Percentiles rank a stretch among this genome's conserved stretches.
Conservation (phyloP, 2,888 invertebrate species). For the Heliconius cydno region DNA sequence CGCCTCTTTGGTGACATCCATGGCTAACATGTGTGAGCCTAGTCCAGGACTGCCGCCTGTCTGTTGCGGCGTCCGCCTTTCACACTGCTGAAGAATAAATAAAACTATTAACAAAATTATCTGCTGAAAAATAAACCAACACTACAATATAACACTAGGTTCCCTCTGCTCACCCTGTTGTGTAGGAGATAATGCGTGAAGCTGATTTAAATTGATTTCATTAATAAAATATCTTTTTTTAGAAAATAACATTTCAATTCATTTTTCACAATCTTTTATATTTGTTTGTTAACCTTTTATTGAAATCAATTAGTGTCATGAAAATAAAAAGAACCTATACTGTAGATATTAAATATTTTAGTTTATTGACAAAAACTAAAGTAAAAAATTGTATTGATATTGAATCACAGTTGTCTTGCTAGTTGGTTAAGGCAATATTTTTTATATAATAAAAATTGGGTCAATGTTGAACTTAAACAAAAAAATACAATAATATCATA, state of each 20-base stretch:
- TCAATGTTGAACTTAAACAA: slow-evolving; percentile 34
- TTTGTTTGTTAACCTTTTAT: slow-evolving; percentile 1
- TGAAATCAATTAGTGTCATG: not conserved
- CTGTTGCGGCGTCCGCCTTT: slow-evolving; percentile 79
- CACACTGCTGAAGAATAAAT: slow-evolving; percentile 63
- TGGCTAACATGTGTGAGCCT: slow-evolving; percentile 87
- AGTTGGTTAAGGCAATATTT: slow-evolving; percentile 24
- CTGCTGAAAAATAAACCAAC: too few species aligned
- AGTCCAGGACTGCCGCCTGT: slow-evolving; percentile 75
- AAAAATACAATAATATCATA: slow-evolving; percentile 31
- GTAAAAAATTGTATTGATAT: slow-evolving; percentile 18
- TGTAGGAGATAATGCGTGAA: too few species aligned
- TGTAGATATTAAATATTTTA: not conserved
- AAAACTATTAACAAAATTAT: not conserved
- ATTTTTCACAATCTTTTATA: not conserved
- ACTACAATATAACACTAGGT: too few species aligned
- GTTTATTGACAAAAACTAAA: not conserved
- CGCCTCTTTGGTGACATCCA: slow-evolving; percentile 92
- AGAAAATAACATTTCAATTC: too few species aligned
- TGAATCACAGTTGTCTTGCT: slow-evolving; percentile 11
- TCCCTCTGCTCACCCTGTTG: too few species aligned
- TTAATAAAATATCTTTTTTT: too few species aligned
- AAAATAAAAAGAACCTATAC: not conserved
- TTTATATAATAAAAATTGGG: slow-evolving; percentile 33
- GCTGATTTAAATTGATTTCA: too few species aligned